Conservation (phyloP, 2,113 vertebrate genomes). For the Chinchilla lanigera region DNA sequence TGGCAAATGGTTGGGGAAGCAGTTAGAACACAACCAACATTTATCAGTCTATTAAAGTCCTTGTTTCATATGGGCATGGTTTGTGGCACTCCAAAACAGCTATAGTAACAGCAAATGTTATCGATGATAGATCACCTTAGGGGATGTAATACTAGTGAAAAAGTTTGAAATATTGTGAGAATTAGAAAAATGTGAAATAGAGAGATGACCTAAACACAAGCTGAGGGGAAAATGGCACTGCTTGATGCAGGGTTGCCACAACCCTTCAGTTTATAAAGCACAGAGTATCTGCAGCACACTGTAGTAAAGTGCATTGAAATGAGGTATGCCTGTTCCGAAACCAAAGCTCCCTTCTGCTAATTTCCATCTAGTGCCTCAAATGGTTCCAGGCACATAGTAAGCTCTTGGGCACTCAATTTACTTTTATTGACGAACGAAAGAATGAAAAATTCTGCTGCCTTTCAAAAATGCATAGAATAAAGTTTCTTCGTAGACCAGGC, state of each 20-base stretch:
- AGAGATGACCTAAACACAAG: not conserved
- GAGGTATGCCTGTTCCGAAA: conserved; percentile 14
- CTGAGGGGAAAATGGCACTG: not conserved
- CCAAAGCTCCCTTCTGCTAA: not conserved
- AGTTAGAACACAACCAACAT: not conserved
- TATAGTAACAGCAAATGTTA: not conserved
- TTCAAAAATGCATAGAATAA: not conserved
- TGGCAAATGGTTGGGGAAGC: not conserved
- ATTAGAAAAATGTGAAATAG: not conserved
- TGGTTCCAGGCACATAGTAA: not conserved
- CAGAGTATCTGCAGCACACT: not conserved
- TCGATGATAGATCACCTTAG: not conserved
- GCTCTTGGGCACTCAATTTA: not conserved
- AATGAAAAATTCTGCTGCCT: not conserved
- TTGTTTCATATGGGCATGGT: too few relatives aligned
- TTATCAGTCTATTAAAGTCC: not conserved
- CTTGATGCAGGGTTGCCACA: not conserved
- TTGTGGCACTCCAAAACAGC: not conserved
- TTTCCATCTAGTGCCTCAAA: not conserved
- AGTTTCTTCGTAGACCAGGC: not conserved
- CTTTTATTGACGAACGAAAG: not conserved
- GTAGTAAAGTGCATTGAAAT: not conserved
- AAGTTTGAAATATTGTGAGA: not conserved
- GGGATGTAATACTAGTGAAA: not conserved
- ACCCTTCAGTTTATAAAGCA: not conserved